phyloP scores from a whole-genome alignment of 2,113 vertebrate species.

The Neopipo cinnamomea region DNA sequence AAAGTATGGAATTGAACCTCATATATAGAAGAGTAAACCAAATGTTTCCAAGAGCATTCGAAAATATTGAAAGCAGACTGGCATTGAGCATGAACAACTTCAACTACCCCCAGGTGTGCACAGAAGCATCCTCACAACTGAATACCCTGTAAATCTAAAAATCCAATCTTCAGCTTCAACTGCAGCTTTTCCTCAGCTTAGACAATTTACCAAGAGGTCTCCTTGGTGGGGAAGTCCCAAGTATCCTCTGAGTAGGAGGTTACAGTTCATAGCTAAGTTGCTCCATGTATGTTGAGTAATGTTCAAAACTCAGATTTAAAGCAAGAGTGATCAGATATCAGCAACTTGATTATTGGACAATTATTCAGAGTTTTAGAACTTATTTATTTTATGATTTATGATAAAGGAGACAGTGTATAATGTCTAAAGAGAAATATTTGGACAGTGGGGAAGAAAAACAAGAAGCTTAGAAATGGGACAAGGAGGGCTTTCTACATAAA shows the following conservation, averaged over 20 bases:
- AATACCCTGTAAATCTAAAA: background rate
- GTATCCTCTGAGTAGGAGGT: background rate
- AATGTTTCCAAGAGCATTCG: background rate
- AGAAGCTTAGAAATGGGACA: background rate
- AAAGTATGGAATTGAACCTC: background rate
- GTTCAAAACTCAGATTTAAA: background rate
- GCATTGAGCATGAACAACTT: background rate
- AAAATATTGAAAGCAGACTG: background rate
- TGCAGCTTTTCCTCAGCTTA: background rate
- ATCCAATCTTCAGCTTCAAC: background rate
- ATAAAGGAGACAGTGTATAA: background rate
- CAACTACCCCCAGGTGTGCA: background rate
- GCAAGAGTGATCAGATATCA: background rate
- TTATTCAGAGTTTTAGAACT: background rate
- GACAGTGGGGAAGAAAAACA: background rate
- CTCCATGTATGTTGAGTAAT: background rate
- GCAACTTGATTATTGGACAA: background rate
- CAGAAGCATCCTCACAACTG: background rate
- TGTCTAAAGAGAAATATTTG: background rate
- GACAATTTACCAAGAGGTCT: background rate
- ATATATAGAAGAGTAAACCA: background rate
- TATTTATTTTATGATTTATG: background rate
- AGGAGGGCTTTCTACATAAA: background rate
- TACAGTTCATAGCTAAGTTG: background rate
- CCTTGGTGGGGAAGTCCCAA: background rate